These are phyloP conservation scores for Aradus depressus DNA, from an alignment of 2,888 invertebrate species.

Conservation along the genomic window DNA sequence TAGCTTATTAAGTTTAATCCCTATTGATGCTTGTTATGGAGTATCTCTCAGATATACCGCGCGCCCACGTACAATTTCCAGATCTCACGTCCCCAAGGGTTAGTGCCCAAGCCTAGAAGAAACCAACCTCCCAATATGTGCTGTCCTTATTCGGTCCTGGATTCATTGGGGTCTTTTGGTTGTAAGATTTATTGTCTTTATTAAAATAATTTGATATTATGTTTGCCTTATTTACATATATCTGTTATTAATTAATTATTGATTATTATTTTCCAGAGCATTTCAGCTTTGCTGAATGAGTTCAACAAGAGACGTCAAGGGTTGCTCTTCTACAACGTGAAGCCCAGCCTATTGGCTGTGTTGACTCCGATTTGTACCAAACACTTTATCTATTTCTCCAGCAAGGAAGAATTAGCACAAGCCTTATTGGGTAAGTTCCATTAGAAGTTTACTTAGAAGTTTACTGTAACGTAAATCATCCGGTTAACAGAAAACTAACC, in stretches of 20 bases:
- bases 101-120: too few relatives aligned
- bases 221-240: not conserved
- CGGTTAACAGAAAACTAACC: too few relatives aligned
- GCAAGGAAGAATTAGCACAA: slow-evolving; percentile 48
- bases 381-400: slow-evolving; percentile 48
- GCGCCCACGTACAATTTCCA: too few relatives aligned
- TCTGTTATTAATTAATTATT: not conserved
- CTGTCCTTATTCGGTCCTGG: not conserved
- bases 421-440: slow-evolving; percentile 37
- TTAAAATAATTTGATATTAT: not conserved
- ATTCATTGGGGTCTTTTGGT: not conserved
- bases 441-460: too few relatives aligned
- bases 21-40: too few relatives aligned
- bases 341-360: slow-evolving; percentile 53
- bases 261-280: slow-evolving; percentile 43
- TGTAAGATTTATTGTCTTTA: not conserved
- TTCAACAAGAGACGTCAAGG: slow-evolving; percentile 58
- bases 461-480: too few relatives aligned
- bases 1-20: too few relatives aligned
- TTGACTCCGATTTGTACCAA: slow-evolving; percentile 55
- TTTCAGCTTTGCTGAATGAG: slow-evolving; percentile 62
- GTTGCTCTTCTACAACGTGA: slow-evolving; percentile 56
- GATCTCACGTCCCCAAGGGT: too few relatives aligned
- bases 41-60: too few relatives aligned
- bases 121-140: too few relatives aligned